phyloP scores from a whole-genome alignment of 2,113 vertebrate species.

The Eulacestoma nigropectus region DNA sequence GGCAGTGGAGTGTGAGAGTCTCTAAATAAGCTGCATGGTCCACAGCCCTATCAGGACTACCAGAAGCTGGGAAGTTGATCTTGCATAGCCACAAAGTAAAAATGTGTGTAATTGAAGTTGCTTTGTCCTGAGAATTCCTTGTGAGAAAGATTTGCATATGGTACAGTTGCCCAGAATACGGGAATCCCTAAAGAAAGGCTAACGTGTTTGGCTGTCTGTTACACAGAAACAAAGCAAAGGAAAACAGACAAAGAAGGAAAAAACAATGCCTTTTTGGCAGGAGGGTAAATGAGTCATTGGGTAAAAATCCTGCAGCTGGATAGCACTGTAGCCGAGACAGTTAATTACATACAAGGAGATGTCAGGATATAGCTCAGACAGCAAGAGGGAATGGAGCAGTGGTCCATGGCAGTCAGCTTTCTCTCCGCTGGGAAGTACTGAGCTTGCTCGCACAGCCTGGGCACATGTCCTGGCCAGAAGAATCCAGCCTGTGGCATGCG shows the following conservation, averaged over 20 bases:
- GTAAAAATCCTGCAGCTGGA: constrained; percentile 32
- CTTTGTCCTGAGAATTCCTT: neutral
- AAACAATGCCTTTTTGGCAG: constrained; percentile 20
- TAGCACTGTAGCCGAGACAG: neutral
- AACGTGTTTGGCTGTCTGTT: neutral
- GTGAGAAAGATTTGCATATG: neutral
- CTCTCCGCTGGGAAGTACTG: neutral
- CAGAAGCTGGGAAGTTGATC: neutral
- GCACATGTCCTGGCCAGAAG: neutral
- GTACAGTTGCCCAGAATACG: neutral
- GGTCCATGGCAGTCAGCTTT: neutral
- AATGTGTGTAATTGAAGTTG: neutral
- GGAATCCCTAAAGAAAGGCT: constrained; percentile 9
- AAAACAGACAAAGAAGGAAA: neutral
- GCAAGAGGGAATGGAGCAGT: neutral
- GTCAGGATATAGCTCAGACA: neutral
- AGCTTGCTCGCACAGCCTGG: neutral
- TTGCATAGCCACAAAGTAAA: neutral
- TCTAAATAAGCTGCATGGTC: neutral
- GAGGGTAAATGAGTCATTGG: neutral
- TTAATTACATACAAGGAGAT: constrained; percentile 18
- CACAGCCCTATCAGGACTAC: neutral
- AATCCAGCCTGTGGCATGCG: neutral
- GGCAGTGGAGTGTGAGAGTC: neutral
- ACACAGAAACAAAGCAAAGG: constrained; percentile 11